Evolutionary conservation across 2,888 invertebrate genomes (phyloP).

Genomic region (Aethes cnicana): DNA sequence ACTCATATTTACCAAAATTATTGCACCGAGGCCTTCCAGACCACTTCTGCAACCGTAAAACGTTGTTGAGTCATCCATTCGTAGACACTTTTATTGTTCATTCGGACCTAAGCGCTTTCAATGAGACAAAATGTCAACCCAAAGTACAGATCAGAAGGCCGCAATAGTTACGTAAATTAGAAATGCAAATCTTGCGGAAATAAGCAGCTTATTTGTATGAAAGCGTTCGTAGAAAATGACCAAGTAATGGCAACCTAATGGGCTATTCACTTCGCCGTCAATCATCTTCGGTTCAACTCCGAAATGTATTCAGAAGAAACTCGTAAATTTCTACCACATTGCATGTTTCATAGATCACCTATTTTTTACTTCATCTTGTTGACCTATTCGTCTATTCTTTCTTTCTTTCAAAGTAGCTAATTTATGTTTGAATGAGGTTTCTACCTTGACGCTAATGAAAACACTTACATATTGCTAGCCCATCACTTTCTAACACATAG

Average conservation of each 20-base stretch:
- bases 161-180: constrained; percentile 51
- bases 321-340: constrained; percentile 3
- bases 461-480: too few relatives aligned
- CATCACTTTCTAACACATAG: too few relatives aligned
- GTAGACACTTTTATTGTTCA: constrained; percentile 51
- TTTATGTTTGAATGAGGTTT: too few relatives aligned
- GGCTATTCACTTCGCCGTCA: constrained; percentile 42
- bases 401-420: too few relatives aligned
- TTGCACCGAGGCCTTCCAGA: constrained; percentile 42
- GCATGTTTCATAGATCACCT: constrained; percentile 8
- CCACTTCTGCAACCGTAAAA: constrained; percentile 41
- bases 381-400: too few relatives aligned
- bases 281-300: constrained; percentile 36
- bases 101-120: constrained; percentile 45
- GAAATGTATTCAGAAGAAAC: constrained; percentile 22
- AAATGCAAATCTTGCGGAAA: constrained; percentile 56
- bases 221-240: constrained; percentile 36
- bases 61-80: constrained; percentile 52
- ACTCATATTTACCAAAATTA: constrained; percentile 60
- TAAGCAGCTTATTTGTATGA: constrained; percentile 41
- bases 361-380: too few relatives aligned
- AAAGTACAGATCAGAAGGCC: constrained; percentile 39
- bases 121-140: constrained; percentile 32
- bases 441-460: too few relatives aligned
- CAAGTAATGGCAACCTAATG: constrained; percentile 39